phyloP scores from a whole-genome alignment of 2,797 vertebrate genomes.

The Neopelma chrysocephalum region DNA sequence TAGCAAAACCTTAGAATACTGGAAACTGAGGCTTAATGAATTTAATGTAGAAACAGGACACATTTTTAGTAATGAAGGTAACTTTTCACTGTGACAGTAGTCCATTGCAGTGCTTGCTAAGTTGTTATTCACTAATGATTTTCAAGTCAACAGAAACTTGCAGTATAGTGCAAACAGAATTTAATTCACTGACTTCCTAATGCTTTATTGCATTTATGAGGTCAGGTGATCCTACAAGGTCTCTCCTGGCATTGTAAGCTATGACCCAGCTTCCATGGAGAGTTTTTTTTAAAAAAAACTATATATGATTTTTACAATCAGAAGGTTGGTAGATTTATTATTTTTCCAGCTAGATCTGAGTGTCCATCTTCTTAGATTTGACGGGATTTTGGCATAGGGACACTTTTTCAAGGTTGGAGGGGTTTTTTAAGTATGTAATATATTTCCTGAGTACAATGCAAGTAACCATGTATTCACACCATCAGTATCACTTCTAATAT shows the following conservation, averaged over 20 bases:
- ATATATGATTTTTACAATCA: neutral
- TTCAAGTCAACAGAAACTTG: neutral
- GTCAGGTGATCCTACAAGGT: neutral
- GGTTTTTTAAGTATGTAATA: neutral
- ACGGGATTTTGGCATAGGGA: neutral
- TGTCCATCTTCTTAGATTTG: neutral
- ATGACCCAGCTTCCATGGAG: neutral
- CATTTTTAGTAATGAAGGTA: neutral
- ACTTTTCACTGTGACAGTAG: neutral
- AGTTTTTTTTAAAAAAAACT: neutral
- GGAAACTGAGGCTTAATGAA: neutral
- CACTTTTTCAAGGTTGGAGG: neutral
- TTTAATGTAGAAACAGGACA: neutral
- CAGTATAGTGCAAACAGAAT: neutral
- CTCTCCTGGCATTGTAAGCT: neutral
- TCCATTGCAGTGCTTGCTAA: neutral
- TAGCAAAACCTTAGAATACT: neutral
- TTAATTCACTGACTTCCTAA: neutral
- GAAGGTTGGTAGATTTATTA: neutral
- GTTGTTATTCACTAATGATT: neutral
- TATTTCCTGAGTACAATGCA: neutral
- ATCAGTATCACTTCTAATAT: neutral
- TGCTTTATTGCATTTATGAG: neutral
- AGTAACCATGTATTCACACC: neutral
- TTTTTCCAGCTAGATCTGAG: neutral